Evolutionary conservation across 1,140 invertebrate genomes (phyloP).

Genomic region (Halictus rubicundus): DNA sequence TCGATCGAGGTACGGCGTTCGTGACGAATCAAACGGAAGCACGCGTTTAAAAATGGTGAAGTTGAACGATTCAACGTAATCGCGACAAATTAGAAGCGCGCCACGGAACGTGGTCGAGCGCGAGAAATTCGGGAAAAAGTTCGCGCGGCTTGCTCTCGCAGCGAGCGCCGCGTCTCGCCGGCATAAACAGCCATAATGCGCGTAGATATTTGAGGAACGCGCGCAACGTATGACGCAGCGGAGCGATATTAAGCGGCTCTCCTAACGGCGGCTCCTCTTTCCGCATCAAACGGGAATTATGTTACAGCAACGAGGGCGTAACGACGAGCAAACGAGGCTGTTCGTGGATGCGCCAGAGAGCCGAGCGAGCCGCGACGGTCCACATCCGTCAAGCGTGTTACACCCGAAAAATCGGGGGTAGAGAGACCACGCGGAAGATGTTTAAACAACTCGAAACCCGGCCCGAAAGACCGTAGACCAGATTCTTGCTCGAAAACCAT

Average conservation of each 20-base stretch:
- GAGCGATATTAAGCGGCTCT: conserved; percentile 54
- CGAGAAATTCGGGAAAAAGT: not conserved
- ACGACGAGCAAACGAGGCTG: conserved; percentile 58
- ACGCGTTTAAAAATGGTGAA: not conserved
- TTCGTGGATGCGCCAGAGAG: conserved; percentile 10
- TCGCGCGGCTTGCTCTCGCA: not conserved
- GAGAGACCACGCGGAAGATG: not conserved
- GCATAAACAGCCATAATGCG: conserved; percentile 49
- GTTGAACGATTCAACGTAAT: not conserved
- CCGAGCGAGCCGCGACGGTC: not conserved
- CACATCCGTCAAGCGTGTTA: conserved; percentile 28
- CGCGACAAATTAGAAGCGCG: conserved; percentile 1
- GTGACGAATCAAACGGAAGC: not conserved
- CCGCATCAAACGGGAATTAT: conserved; percentile 63
- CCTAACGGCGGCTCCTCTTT: conserved; percentile 29
- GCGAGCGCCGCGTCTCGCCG: not conserved
- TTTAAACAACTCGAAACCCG: no score
- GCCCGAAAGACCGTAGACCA: no score
- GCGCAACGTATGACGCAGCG: conserved; percentile 46
- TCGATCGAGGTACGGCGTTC: not conserved
- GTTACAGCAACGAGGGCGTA: conserved; percentile 56
- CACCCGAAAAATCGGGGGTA: conserved; percentile 54
- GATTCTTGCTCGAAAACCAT: no score
- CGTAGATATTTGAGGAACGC: conserved; percentile 56
- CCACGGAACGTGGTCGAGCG: conserved; percentile 2